Evolutionary conservation across 2,797 vertebrate genomes (phyloP).

Genomic region (Clamator glandarius): DNA sequence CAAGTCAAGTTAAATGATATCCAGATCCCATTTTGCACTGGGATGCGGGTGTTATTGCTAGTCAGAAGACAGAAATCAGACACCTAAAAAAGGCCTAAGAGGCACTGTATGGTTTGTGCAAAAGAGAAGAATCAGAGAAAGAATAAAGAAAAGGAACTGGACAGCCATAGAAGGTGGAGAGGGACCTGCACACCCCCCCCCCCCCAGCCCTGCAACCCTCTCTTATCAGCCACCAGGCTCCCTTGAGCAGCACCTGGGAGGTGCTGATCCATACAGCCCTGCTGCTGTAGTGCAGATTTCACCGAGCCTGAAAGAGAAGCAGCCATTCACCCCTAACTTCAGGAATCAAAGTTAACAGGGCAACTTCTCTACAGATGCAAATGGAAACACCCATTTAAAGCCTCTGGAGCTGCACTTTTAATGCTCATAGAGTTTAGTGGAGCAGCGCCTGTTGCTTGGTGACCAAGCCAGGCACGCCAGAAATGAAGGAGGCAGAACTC

Average conservation of each 20-base stretch:
- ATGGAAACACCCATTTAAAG: background rate
- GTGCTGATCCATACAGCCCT: background rate
- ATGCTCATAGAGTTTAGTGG: background rate
- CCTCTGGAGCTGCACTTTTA: background rate
- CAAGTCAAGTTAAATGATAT: background rate
- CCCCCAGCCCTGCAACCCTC: no score
- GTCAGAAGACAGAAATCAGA: background rate
- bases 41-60: background rate
- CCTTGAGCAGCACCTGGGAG: background rate
- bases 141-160: background rate
- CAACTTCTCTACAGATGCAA: background rate
- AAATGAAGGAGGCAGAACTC: background rate
- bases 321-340: background rate
- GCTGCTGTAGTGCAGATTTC: background rate
- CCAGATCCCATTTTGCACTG: background rate
- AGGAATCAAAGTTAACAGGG: background rate
- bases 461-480: background rate
- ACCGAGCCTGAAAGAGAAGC: background rate
- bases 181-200: background rate
- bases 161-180: background rate
- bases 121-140: background rate
- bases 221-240: background rate
- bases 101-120: background rate
- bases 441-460: background rate
- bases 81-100: background rate